Evolutionary conservation across 2,797 vertebrate species (phyloP), one percentile per base, ranked within the genome.

Genomic region (Chlorospingus semifuscus): DNA sequence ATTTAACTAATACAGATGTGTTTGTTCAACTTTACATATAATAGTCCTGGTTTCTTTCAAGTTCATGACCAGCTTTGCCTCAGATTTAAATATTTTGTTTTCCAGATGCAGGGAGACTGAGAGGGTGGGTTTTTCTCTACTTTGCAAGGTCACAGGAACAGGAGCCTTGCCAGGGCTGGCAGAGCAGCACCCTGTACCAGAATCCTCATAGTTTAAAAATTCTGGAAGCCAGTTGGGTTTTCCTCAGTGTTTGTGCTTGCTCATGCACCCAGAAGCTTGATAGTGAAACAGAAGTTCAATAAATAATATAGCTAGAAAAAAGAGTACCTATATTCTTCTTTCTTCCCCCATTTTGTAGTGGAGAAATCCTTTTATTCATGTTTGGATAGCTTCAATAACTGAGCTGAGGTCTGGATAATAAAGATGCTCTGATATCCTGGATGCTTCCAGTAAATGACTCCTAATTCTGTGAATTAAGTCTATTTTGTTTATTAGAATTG

Each of bases 21-120:
- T 92, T 87, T 94, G 87, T 77, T 94, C 81, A 93, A 52, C 75
- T 91, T 91, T 23, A 41, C 27, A 16, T 70, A 64, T 36, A 60
- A 56, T 39, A 75, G 65, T 71, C 21, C 92, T 94, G 90, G 49
- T 36, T 89, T 84, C 91, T 83, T 91, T 95, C 87, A 91, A 55
- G 75, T 74, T 75, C 0, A 1, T 70, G 65, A 87, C 23, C 56
- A 85, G 75, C 34, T 63, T 82, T 95, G 83, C 53, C 64, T 80
- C n/a, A 39, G 44, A 80, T 57, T 87, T 57, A 50, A 80, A 30
- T 71, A 37, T 85, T 93, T 91, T 85, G 15, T 74, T 95, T 80
- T 92, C 75, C 64, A 90, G 84, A 68, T 50, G 19, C 4, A 5
- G 37, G 11, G 49, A 87, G 68, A 50, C 20, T 8, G 50, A 60